Base-by-base conservation (phyloP, 2,888 invertebrate species). In the Drosophila niveifrons region DNA sequence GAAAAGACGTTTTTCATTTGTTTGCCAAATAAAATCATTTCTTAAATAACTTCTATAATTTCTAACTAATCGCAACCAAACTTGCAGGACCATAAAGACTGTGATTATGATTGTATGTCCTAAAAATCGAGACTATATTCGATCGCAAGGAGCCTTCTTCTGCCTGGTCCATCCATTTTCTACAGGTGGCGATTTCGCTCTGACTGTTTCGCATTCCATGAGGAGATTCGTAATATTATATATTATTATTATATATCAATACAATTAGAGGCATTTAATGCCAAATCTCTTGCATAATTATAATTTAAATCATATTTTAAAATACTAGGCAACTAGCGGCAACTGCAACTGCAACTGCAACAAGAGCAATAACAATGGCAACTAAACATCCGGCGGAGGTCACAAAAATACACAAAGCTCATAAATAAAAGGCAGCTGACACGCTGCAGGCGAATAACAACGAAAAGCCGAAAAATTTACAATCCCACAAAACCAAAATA, bases 311-410 rank as follows among this genome's bases (percentile, higher is more conserved):
- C 59, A 52, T 73, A 76, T 75, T 72, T 66, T 59, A 61, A 75
- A 71, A 67, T 39, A 53, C 39, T 53, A n/a, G 31, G 43, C 57
- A 55, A 44, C 53, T 39, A 61, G 31, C 13, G 17, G 31, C 15
- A 44, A 10, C 36, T 9, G 36, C 53, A 36, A 31, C 18, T 23
- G 10, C 52, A 47, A n/a, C 39, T 46, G 36, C 57, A 43, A 17
- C 8, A 43, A 15, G 15, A 63, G 17, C 52, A 52, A 56, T 63
- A 74, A 68, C 71, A 76, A 78, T 76, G 62, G 73, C 88, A 75
- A 71, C 84, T 84, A 86, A 88, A 84, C 89, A 88, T 84, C 84
- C 84, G 89, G 84, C 82, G 82, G 89, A 88, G 84, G 84, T 79
- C 77, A 61, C 56, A 62, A 57, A 75, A 76, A 69, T 62, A 65